phyloP scores from a whole-genome alignment of 2,797 vertebrate species.

The Rhincodon typus region DNA sequence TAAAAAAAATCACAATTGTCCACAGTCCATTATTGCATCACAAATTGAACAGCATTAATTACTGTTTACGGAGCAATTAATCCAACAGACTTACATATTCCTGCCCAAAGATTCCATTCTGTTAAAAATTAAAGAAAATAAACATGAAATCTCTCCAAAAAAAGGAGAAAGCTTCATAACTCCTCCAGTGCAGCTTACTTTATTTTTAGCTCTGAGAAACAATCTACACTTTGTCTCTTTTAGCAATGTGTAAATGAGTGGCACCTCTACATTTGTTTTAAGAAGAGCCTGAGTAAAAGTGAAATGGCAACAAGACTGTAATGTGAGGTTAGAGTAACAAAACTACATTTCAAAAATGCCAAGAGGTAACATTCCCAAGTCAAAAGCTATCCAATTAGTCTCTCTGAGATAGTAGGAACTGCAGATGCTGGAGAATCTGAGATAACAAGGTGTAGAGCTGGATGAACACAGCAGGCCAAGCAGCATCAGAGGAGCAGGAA shows the following conservation, averaged over 20 bases:
- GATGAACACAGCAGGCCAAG: too few relatives aligned
- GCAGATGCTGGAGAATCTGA: too few relatives aligned
- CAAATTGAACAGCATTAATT: background rate
- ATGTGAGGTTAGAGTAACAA: background rate
- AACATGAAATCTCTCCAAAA: background rate
- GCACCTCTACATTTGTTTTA: background rate
- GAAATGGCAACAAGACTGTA: background rate
- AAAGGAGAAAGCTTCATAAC: background rate
- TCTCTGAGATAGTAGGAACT: too few relatives aligned
- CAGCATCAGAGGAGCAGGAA: too few relatives aligned
- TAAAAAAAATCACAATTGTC: background rate
- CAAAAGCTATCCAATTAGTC: background rate
- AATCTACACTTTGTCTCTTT: background rate
- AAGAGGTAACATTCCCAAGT: background rate
- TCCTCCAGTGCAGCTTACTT: background rate
- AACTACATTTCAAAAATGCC: background rate
- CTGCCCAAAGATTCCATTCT: background rate
- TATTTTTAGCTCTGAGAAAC: background rate
- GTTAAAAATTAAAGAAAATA: conserved; percentile 2
- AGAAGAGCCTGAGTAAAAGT: background rate
- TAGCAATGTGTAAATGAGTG: background rate
- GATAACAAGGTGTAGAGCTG: too few relatives aligned
- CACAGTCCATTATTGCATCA: background rate
- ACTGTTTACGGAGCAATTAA: background rate
- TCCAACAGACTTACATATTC: background rate